phyloP scores from a whole-genome alignment of 2,888 invertebrate genomes.

The Vandiemenella viatica region DNA sequence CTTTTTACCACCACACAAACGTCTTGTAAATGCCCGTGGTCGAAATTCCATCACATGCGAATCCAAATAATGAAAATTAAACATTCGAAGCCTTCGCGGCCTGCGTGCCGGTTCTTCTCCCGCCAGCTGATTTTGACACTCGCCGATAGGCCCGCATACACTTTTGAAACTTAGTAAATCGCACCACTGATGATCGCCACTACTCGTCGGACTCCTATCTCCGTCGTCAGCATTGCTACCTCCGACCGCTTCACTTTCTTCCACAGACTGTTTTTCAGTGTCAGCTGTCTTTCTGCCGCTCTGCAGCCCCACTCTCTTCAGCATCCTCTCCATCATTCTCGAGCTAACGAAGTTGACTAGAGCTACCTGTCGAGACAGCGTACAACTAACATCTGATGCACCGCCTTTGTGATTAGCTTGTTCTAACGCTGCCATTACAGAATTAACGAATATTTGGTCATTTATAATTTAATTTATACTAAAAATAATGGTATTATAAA shows the following conservation, averaged over 20 bases:
- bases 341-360: conserved; percentile 26
- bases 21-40: conserved; percentile 45
- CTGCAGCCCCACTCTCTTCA: conserved; percentile 19
- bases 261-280: conserved; percentile 8
- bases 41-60: conserved; percentile 24
- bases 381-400: conserved; percentile 33
- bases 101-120: conserved; percentile 12
- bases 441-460: neutral
- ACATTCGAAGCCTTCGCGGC: conserved; percentile 13
- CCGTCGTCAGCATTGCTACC: conserved; percentile 22
- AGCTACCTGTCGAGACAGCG: conserved; percentile 41
- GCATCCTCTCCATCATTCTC: conserved; percentile 26
- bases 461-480: neutral
- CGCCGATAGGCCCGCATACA: conserved; percentile 12
- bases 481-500: too few species aligned
- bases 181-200: conserved; percentile 14
- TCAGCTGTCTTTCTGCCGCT: conserved; percentile 12
- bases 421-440: too few species aligned
- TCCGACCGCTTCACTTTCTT: conserved; percentile 17
- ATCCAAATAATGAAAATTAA: conserved; percentile 16
- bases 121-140: conserved; percentile 12
- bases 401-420: conserved; percentile 30
- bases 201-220: conserved; percentile 17
- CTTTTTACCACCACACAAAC: conserved; percentile 31
- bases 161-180: conserved; percentile 15